These are phyloP conservation scores for Engraulis encrasicolus DNA, from an alignment of 2,113 vertebrate genomes.

Conservation along the genomic window DNA sequence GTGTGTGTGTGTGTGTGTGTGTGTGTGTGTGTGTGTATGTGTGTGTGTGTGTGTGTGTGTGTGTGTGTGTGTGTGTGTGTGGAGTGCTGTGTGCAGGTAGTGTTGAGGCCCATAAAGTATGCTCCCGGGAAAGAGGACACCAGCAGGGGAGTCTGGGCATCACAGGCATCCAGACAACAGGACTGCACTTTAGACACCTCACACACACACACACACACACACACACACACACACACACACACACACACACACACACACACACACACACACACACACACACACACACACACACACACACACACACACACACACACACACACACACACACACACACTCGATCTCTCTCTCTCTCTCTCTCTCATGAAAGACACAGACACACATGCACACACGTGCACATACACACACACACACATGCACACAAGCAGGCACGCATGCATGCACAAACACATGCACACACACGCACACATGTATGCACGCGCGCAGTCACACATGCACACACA, in stretches of 20 bases:
- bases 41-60: neutral
- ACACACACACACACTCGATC: too few species aligned
- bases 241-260: conserved; percentile 43
- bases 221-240: conserved; percentile 7
- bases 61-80: conserved; percentile 8
- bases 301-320: too few species aligned
- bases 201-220: too few species aligned
- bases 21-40: neutral
- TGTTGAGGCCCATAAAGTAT: conserved; percentile 16
- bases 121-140: conserved; percentile 50
- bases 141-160: conserved; percentile 38
- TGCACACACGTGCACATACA: too few species aligned
- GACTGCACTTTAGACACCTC: conserved; percentile 26
- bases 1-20: neutral
- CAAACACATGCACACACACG: too few species aligned
- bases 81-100: conserved; percentile 41
- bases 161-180: conserved; percentile 56
- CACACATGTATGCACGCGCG: too few species aligned
- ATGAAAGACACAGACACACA: too few species aligned
- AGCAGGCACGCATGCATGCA: too few species aligned
- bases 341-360: too few species aligned
- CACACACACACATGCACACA: too few species aligned
- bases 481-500: conserved; percentile 33
- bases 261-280: too few species aligned
- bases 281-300: too few species aligned